Evolutionary conservation across 2,113 vertebrate species (phyloP).

Genomic region (Cardinalis cardinalis): DNA sequence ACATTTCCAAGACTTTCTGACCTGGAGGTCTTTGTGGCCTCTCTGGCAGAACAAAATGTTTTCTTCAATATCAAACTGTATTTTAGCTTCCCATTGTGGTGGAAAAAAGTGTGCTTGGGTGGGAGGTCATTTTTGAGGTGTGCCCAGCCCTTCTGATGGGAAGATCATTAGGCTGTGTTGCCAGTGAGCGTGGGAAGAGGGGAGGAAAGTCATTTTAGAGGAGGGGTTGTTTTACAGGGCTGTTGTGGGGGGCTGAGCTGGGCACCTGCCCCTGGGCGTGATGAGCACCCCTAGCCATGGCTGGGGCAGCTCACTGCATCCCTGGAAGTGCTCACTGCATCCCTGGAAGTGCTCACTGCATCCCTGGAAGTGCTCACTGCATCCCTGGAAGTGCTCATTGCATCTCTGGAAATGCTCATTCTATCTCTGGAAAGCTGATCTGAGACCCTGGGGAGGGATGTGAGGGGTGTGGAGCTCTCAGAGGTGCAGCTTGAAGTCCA

Average conservation of each 20-base stretch:
- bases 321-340: no score
- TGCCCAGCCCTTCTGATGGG: neutral
- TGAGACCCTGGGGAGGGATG: neutral
- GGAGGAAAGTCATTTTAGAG: fast-evolving
- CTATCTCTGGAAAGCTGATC: neutral
- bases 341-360: no score
- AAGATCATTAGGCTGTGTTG: neutral
- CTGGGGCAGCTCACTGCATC: neutral
- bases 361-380: neutral
- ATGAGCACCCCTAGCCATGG: fast-evolving
- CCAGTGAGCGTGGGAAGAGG: neutral
- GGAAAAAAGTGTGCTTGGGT: neutral
- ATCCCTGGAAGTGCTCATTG: neutral
- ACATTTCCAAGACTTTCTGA: neutral
- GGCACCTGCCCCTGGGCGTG: neutral
- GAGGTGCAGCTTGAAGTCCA: neutral
- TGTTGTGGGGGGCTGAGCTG: neutral
- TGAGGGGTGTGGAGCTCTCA: neutral
- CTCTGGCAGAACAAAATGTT: conserved; percentile 25
- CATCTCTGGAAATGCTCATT: no score
- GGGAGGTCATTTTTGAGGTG: neutral
- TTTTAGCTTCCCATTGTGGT: neutral
- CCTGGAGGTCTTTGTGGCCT: neutral
- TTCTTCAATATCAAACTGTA: neutral
- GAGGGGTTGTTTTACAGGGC: neutral